Conservation (phyloP, 2,797 vertebrate genomes). For the Prunella strophiata region DNA sequence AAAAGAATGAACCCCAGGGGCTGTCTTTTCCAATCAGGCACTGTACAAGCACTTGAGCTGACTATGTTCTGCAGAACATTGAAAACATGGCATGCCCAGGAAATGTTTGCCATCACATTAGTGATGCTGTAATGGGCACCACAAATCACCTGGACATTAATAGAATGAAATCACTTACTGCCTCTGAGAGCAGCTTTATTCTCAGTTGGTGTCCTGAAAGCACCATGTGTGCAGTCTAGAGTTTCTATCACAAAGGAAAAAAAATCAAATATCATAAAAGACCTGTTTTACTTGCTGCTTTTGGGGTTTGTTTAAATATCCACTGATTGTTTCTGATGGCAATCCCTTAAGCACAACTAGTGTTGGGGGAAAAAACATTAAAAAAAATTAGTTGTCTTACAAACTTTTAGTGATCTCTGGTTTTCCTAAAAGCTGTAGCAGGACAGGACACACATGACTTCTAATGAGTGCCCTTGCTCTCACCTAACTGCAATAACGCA, state of each 20-base stretch:
- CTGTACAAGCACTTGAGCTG: conserved; percentile 57
- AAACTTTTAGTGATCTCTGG: conserved; percentile 41
- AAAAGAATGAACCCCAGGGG: conserved; percentile 68
- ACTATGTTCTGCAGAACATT: conserved; percentile 61
- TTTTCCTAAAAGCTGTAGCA: conserved; percentile 54
- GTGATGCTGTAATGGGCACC: conserved; percentile 77
- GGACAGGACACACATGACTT: conserved; percentile 63
- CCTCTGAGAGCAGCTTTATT: conserved; percentile 77
- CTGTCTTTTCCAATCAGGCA: conserved; percentile 64
- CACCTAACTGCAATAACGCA: conserved; percentile 62
- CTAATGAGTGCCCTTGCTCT: conserved; percentile 65
- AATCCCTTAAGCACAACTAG: conserved; percentile 28
- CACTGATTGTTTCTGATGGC: conserved; percentile 39
- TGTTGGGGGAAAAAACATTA: not conserved
- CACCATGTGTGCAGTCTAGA: conserved; percentile 57
- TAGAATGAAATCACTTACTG: conserved; percentile 76
- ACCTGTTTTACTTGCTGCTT: conserved; percentile 32
- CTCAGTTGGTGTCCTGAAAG: conserved; percentile 73
- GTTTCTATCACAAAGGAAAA: conserved; percentile 55
- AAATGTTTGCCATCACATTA: conserved; percentile 76
- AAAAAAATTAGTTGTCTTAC: conserved; percentile 32
- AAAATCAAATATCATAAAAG: conserved; percentile 55
- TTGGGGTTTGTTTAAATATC: conserved; percentile 8
- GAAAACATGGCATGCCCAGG: conserved; percentile 69
- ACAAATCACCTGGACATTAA: conserved; percentile 78